Evolutionary conservation across 2,888 invertebrate genomes (phyloP), one percentile per base, ranked within the genome.

Genomic region (Macrophya annulata): DNA sequence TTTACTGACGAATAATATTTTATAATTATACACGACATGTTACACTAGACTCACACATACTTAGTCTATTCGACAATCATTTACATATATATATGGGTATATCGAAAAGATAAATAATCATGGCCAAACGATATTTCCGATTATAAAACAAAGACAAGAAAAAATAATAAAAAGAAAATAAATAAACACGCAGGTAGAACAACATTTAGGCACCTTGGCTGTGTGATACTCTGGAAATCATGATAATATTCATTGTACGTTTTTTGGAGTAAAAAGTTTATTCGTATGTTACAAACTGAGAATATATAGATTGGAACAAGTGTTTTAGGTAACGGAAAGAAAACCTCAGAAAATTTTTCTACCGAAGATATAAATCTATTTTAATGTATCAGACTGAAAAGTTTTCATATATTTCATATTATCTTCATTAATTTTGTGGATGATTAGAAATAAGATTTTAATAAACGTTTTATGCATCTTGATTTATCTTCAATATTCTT

Each of bases 31-130:
- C 55, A 77, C 40, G 81, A 81, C 59, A 43, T 81, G 3, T 81
- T 81, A 81, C 62, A 81, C 81, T 81, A 62, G 43, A 62, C 59
- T 81, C 81, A 81, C 81, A 81, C 62, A 81, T 81, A 62, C 81
- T 62, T 81, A 81, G 51, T 77, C 77, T 51, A 77, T 77, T 59
- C 59, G 43, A 43, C 62, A 43, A 81, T 81, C 15, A 81, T 62
- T 37, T 15, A 77, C 77, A 51, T 55, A 55, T 31, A 77, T 55
- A 48, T 25, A 68, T 68, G 5, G 31, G 31, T 31, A 21, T 71
- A 71, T 71, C 37, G 71, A 55, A 77, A 8, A 6, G 62, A 81
- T 62, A 81, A 40, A 81, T 59, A 21, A 81, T 43, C 40, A 37
- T 43, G 43, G 25, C 21, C 40, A 43, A 40, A 59, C 8, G 10